These are phyloP conservation scores for Plemyria rubiginata DNA, from an alignment of 2,888 invertebrate species.

Conservation along the genomic window DNA sequence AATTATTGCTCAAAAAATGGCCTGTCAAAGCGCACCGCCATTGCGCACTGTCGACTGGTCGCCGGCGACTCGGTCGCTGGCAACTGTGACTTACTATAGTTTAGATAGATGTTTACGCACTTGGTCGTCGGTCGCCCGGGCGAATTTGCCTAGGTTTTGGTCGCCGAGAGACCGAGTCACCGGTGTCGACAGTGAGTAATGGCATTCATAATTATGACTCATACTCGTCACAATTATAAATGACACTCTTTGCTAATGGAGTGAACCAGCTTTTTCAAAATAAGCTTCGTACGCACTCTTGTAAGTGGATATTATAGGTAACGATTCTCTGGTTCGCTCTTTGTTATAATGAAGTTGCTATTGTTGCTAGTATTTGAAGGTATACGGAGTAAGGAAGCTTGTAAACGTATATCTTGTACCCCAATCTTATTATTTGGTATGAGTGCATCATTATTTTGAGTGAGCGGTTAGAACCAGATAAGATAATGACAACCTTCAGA, in stretches of 20 bases:
- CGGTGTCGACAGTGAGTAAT: too few relatives aligned
- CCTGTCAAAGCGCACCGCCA: too few relatives aligned
- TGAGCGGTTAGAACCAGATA: not conserved
- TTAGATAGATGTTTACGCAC: too few relatives aligned
- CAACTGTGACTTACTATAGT: too few relatives aligned
- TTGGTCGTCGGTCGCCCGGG: too few relatives aligned
- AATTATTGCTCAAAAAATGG: too few relatives aligned
- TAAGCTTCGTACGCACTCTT: conserved; percentile 1
- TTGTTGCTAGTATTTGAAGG: conserved; percentile 11
- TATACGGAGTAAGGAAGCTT: conserved; percentile 8
- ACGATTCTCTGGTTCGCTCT: conserved; percentile 14
- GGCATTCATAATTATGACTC: too few relatives aligned
- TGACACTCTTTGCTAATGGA: not conserved
- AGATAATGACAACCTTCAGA: not conserved
- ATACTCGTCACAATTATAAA: too few relatives aligned
- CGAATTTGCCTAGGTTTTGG: too few relatives aligned
- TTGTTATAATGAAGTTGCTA: conserved; percentile 17
- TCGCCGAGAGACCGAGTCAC: too few relatives aligned
- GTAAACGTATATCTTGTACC: not conserved
- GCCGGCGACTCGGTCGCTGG: too few relatives aligned
- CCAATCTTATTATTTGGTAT: not conserved
- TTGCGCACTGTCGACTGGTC: too few relatives aligned
- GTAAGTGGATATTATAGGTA: conserved; percentile 20
- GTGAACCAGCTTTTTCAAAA: not conserved
- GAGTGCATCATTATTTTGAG: conserved; percentile 1